Percentiles rank a stretch among this genome's conserved stretches.
Evolutionary conservation across 2,888 invertebrate genomes (phyloP).

Genomic region (Tolmerus cingulatus): DNA sequence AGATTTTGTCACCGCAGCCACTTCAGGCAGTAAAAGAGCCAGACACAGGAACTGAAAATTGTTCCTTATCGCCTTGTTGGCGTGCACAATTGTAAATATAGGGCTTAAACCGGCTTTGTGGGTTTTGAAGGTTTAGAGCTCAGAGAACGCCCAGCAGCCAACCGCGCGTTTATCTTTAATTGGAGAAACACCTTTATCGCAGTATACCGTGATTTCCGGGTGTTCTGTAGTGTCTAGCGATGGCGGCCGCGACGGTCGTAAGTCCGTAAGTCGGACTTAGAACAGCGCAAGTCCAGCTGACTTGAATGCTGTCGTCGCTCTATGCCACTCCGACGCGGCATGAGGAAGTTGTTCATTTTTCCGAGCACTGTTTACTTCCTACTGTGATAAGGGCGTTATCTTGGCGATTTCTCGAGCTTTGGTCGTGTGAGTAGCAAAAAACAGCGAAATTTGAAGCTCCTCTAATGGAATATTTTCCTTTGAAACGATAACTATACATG

Average conservation of each 20-base stretch:
- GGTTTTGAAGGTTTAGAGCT: not conserved
- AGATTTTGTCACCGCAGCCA: not conserved
- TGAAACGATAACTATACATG: not conserved
- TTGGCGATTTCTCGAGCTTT: not conserved
- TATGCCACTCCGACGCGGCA: not conserved
- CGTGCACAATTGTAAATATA: not conserved
- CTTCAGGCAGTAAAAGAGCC: not conserved
- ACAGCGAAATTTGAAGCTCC: not conserved
- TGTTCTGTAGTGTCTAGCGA: not conserved
- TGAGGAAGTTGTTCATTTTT: slow-evolving; percentile 11
- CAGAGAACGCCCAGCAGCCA: not conserved
- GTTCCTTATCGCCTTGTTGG: slow-evolving; percentile 1
- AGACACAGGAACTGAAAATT: slow-evolving; percentile 23
- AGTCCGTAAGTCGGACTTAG: not conserved
- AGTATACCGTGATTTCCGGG: not conserved
- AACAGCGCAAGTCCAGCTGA: not conserved
- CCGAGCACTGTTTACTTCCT: slow-evolving; percentile 21
- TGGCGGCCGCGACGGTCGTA: not conserved
- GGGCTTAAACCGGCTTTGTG: not conserved
- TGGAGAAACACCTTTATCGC: not conserved
- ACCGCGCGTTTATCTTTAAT: not conserved
- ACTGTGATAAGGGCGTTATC: slow-evolving; percentile 22
- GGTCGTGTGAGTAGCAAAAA: not conserved
- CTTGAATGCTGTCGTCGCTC: not conserved
- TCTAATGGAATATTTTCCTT: not conserved